Base-by-base conservation (phyloP, 2,888 invertebrate species). In the Drosophila meridiana region DNA sequence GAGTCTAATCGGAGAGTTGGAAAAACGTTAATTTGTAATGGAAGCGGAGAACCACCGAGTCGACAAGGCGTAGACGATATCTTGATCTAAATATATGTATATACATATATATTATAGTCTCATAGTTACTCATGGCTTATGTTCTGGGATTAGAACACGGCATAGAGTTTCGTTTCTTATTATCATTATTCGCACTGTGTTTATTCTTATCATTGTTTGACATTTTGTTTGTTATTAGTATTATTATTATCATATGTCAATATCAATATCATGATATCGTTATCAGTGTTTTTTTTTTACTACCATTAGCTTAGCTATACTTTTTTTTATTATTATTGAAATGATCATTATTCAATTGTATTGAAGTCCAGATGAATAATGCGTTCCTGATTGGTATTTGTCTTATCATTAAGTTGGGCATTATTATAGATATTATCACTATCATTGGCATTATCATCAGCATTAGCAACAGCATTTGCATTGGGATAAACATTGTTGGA, bases 1-100 rank as follows among this genome's bases (percentile, higher is more conserved):
- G 40, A 30, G 30, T n/a, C 38, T 38, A 38, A 55, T 55, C 38
- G 53, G 26, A 55, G 38, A 55, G 38, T 28, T 8, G 20, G 53
- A 9, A 55, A 55, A 55, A 38, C 38, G 36, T 26, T 55, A 55
- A 55, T 38, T 28, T 52, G 52, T 8, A 9, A 14, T 55, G 36
- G 26, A 7, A 38, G 53, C 13, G 14, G 26, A 4, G 2, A 36
- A 6, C 53, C 53, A 14, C 0, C 26, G 1, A 26, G 36, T 13
- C 36, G 2, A 26, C 26, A 26, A 13, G 7, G 3, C 7, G 6
- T 13, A 13, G 4, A 1, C 30, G n/a, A 6, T 52, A 52, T 26
- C 52, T 52, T 52, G 52, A 36, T 52, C 20, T 13, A 6, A 5
- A 11, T 52, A 11, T 32, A 28, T 20, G 26, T 45, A 26, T 26